Conservation (phyloP, 2,888 invertebrate genomes). For the Hybos culiciformis region DNA sequence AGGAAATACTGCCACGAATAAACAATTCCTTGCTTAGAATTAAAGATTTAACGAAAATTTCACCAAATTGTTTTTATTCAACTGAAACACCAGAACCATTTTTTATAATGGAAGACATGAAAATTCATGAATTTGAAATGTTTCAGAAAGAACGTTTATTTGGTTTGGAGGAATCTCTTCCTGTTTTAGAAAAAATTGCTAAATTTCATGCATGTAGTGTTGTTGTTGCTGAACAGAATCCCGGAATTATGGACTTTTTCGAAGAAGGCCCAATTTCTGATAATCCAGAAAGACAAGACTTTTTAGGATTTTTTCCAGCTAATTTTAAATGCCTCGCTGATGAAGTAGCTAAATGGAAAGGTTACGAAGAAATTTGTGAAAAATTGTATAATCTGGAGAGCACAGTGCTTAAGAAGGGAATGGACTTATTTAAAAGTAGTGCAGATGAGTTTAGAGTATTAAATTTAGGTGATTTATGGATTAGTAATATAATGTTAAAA, state of each 20-base stretch:
- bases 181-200: conserved; percentile 40
- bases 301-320: conserved; percentile 29
- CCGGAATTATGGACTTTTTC: conserved; percentile 27
- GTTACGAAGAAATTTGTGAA: conserved; percentile 29
- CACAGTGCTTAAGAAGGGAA: conserved; percentile 26
- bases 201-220: conserved; percentile 43
- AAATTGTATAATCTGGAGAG: conserved; percentile 31
- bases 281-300: conserved; percentile 31
- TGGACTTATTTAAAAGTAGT: conserved; percentile 26
- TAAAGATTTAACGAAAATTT: conserved; percentile 28
- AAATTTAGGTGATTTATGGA: conserved; percentile 31
- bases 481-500: conserved; percentile 32
- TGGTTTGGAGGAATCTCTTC: conserved; percentile 39
- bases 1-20: conserved; percentile 28
- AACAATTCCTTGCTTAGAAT: conserved; percentile 26
- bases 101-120: conserved; percentile 42
- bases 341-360: conserved; percentile 30
- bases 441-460: conserved; percentile 27
- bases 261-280: conserved; percentile 29
- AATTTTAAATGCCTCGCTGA: conserved; percentile 31
- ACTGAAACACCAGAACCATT: conserved; percentile 32
- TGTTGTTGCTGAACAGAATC: conserved; percentile 23
- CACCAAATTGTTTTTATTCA: conserved; percentile 31
- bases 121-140: conserved; percentile 39
- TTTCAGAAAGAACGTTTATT: conserved; percentile 40